Conservation (phyloP, 1,140 invertebrate species). For the Hormaphis cornu region DNA sequence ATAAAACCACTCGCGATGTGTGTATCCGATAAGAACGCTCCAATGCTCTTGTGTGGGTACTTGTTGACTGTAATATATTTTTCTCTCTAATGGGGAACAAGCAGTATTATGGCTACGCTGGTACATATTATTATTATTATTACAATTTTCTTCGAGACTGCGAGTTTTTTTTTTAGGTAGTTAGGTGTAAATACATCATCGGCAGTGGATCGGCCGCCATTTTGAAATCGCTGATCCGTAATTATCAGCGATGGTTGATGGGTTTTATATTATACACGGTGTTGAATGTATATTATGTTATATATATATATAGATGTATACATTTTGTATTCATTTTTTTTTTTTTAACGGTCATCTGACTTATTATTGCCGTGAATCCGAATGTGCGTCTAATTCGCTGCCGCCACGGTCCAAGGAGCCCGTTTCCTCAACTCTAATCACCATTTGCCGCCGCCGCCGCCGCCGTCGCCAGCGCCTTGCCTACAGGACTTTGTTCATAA, state of each 20-base stretch:
- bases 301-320: neutral
- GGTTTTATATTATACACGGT: neutral
- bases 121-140: neutral
- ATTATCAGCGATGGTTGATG: slow-evolving; percentile 32
- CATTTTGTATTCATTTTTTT: slow-evolving; percentile 23
- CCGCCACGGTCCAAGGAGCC: slow-evolving; percentile 23
- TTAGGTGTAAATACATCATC: slow-evolving; percentile 28
- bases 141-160: neutral
- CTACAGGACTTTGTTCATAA: slow-evolving; percentile 20
- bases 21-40: slow-evolving; percentile 16
- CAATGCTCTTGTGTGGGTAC: neutral
- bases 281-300: neutral
- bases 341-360: slow-evolving; percentile 32
- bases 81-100: slow-evolving; percentile 17
- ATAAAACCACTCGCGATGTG: no score
- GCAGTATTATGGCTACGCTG: neutral
- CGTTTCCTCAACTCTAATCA: slow-evolving; percentile 31
- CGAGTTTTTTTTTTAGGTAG: slow-evolving; percentile 16
- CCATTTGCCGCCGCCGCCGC: neutral
- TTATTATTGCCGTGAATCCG: slow-evolving; percentile 30
- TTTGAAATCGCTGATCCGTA: slow-evolving; percentile 32
- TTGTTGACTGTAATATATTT: neutral
- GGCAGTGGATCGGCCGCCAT: slow-evolving; percentile 18
- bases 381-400: slow-evolving; percentile 30
- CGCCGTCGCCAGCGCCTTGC: neutral